Conservation (phyloP, 2,888 invertebrate species). For the Hofmannophila pseudospretella region DNA sequence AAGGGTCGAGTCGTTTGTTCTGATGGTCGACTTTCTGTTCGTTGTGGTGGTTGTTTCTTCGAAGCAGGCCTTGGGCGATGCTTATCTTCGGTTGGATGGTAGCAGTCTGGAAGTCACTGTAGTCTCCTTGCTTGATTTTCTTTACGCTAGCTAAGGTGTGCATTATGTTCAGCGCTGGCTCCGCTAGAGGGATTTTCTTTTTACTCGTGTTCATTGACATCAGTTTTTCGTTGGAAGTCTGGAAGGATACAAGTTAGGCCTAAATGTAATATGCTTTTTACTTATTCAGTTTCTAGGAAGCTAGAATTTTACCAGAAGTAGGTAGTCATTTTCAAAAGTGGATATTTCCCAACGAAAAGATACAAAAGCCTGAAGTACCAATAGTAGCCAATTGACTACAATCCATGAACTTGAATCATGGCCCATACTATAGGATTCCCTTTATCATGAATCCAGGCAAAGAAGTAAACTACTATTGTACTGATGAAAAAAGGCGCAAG, state of each 20-base stretch:
- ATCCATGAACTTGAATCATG: no score
- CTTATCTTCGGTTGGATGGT: slow-evolving; percentile 51
- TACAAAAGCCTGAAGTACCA: no score
- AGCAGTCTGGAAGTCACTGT: slow-evolving; percentile 69
- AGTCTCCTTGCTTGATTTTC: slow-evolving; percentile 76
- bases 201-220: slow-evolving; percentile 59
- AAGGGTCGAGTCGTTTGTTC: slow-evolving; percentile 66
- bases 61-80: slow-evolving; percentile 63
- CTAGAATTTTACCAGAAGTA: no score
- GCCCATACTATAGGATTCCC: no score
- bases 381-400: no score
- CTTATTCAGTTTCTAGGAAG: no score
- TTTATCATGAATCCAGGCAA: no score
- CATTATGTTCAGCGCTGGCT: slow-evolving; percentile 79
- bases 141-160: slow-evolving; percentile 77
- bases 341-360: no score
- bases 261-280: background rate
- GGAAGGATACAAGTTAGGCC: slow-evolving; percentile 20
- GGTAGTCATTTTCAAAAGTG: no score
- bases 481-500: no score
- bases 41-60: slow-evolving; percentile 49
- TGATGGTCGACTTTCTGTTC: slow-evolving; percentile 54
- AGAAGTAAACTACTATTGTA: no score
- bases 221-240: slow-evolving; percentile 65
- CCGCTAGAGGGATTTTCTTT: slow-evolving; percentile 69